phyloP scores from a whole-genome alignment of 2,113 vertebrate genomes.

The Tetrao urogallus region DNA sequence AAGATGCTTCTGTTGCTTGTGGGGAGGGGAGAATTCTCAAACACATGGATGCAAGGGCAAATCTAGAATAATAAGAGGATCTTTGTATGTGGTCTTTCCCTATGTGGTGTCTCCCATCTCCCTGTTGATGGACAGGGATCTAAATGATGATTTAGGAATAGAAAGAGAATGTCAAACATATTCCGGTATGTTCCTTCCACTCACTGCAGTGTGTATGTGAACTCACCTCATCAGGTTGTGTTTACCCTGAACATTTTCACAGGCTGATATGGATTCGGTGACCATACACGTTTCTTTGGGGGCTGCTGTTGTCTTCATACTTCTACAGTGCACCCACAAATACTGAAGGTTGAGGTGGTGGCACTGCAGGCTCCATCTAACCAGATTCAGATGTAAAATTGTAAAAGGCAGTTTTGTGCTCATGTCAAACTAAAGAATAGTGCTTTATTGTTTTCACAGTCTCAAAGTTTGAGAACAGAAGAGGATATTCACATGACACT shows the following conservation, averaged over 20 bases:
- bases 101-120: background rate
- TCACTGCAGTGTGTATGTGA: background rate
- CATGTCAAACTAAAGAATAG: conserved; percentile 38
- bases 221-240: background rate
- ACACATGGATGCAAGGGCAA: background rate
- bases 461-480: conserved; percentile 29
- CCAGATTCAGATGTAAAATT: conserved; percentile 27
- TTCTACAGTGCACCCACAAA: background rate
- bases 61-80: background rate
- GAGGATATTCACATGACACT: conserved; percentile 49
- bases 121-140: background rate
- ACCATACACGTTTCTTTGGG: background rate
- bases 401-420: conserved; percentile 44
- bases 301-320: background rate
- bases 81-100: background rate
- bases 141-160: background rate
- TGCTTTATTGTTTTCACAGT: conserved; percentile 53
- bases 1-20: background rate
- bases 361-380: conserved; percentile 22
- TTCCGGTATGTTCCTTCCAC: background rate
- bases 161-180: background rate
- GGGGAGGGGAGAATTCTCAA: background rate
- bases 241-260: background rate
- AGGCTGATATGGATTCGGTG: background rate
- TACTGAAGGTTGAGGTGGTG: conserved; percentile 9